These are phyloP conservation scores for Brachionus plicatilis DNA, from an alignment of 1,140 invertebrate species.

Conservation along the genomic window DNA sequence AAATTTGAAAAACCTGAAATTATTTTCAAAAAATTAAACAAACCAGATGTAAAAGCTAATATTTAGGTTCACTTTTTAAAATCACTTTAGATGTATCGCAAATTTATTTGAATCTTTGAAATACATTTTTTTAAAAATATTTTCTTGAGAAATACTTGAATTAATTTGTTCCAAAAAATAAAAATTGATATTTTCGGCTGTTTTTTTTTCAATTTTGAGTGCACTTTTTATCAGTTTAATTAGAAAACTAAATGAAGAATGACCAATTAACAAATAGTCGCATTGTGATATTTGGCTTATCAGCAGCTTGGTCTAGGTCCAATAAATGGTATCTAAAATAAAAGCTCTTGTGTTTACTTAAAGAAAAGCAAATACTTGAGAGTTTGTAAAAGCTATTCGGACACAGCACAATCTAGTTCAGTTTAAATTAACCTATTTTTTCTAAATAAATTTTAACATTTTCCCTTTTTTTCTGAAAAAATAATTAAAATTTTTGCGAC, in stretches of 20 bases:
- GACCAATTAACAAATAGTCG: not conserved
- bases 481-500: not conserved
- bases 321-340: not conserved
- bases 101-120: not conserved
- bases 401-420: constrained; percentile 16
- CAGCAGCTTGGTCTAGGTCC: not conserved
- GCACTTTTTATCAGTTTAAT: not conserved
- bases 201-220: not conserved
- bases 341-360: not conserved
- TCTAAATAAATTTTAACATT: not conserved
- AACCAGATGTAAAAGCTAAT: not conserved
- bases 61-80: not conserved
- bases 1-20: not conserved
- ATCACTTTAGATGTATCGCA: not conserved
- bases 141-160: not conserved
- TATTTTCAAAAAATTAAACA: not conserved
- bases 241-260: not conserved
- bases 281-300: not conserved
- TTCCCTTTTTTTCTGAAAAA: not conserved
- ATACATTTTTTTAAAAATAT: not conserved
- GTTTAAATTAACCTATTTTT: constrained; percentile 9
- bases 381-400: not conserved
- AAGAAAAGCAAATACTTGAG: not conserved
- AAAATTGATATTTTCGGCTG: not conserved
- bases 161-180: not conserved